A percentile compares a stretch with the other conserved stretches of the same genome.
Conservation (phyloP, 2,797 vertebrate species). For the Cephalopachus bancanus region DNA sequence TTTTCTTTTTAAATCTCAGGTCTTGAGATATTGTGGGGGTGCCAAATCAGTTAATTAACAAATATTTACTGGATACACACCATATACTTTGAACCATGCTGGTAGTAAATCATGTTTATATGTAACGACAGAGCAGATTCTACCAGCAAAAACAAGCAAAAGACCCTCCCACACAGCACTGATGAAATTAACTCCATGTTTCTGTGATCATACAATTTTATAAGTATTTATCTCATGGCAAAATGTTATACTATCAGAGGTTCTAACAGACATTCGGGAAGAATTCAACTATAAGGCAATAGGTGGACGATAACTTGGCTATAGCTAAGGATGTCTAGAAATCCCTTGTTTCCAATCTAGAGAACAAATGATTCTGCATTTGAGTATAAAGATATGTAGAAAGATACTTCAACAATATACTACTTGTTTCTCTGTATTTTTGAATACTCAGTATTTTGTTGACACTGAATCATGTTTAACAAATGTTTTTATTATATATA, state of each 20-base stretch:
- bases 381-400: background rate
- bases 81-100: background rate
- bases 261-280: background rate
- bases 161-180: background rate
- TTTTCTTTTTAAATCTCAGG: constrained; percentile 17
- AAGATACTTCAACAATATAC: constrained; percentile 18
- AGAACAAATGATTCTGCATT: background rate
- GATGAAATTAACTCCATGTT: background rate
- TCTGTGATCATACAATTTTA: background rate
- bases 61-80: background rate
- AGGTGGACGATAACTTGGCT: background rate
- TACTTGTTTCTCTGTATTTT: constrained; percentile 54
- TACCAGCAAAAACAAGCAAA: constrained; percentile 25
- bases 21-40: background rate
- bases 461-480: background rate
- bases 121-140: background rate
- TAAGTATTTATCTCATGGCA: constrained; percentile 9
- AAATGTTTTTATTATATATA: background rate
- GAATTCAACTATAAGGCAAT: background rate
- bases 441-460: constrained; percentile 24
- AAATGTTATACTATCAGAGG: background rate
- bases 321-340: background rate
- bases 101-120: background rate
- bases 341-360: background rate
- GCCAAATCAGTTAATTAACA: background rate